Conservation (phyloP, 2,888 invertebrate species). For the Cephus sareptanus region DNA sequence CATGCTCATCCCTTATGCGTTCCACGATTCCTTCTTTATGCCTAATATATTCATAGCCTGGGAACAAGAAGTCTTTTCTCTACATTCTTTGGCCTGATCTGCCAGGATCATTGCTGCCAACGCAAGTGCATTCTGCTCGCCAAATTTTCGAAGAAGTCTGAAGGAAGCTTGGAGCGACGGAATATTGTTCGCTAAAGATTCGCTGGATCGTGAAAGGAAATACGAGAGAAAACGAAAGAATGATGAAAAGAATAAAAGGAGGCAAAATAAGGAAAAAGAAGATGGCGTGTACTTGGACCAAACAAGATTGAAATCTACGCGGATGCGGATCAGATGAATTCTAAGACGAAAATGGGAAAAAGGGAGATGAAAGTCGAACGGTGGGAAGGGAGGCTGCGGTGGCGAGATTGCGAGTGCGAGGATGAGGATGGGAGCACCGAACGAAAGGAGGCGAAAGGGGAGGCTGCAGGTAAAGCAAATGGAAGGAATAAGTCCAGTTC, state of each 20-base stretch:
- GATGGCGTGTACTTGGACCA: constrained; percentile 42
- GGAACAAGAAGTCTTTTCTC: constrained; percentile 46
- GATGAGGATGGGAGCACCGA: constrained; percentile 14
- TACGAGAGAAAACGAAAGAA: constrained; percentile 34
- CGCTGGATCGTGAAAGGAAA: too few relatives aligned
- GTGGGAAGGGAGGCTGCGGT: background rate
- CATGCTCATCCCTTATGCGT: constrained; percentile 11
- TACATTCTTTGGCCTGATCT: too few relatives aligned
- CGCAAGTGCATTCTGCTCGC: too few relatives aligned
- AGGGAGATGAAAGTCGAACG: constrained; percentile 42
- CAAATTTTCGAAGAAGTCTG: too few relatives aligned
- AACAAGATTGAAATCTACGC: constrained; percentile 58
- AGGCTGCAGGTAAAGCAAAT: constrained; percentile 32
- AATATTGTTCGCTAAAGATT: too few relatives aligned
- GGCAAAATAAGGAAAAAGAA: too few relatives aligned
- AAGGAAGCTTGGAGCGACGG: too few relatives aligned
- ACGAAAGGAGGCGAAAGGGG: constrained; percentile 15
- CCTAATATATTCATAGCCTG: constrained; percentile 62
- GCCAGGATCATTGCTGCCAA: too few relatives aligned
- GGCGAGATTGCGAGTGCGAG: constrained; percentile 12
- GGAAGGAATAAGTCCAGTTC: constrained; percentile 51
- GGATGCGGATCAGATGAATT: constrained; percentile 50
- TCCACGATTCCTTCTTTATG: constrained; percentile 24
- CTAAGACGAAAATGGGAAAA: constrained; percentile 40
- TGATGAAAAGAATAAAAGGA: constrained; percentile 15